phyloP scores from a whole-genome alignment of 2,113 vertebrate genomes.

The Candoia aspera region DNA sequence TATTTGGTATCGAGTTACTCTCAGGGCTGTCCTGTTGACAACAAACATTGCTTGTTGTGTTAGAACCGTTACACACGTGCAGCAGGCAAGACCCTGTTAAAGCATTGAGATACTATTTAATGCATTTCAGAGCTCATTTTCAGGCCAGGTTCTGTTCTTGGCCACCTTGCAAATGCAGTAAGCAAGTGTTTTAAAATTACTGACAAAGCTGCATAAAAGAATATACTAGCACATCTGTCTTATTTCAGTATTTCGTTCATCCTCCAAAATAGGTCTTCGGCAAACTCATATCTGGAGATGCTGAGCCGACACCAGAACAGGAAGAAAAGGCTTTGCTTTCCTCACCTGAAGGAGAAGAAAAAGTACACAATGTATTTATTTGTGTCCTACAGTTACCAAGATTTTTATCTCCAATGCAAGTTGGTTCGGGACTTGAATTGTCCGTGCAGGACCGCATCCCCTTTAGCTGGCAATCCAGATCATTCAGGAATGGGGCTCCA shows the following conservation, averaged over 20 bases:
- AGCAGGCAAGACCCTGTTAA: background rate
- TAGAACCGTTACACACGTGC: background rate
- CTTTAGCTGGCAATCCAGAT: background rate
- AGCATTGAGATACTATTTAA: background rate
- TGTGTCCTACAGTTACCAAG: conserved; percentile 71
- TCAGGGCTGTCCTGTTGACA: background rate
- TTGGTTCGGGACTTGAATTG: background rate
- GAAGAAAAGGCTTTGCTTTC: conserved; percentile 96
- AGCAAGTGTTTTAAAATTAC: background rate
- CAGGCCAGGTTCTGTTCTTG: background rate
- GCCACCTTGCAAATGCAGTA: background rate
- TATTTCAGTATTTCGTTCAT: background rate
- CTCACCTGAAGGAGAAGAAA: conserved; percentile 98
- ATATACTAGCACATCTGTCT: background rate
- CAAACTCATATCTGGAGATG: conserved; percentile 96
- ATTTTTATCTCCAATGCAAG: conserved; percentile 14
- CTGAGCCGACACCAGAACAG: conserved; percentile 97
- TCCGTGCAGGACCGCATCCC: background rate
- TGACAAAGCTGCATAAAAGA: background rate
- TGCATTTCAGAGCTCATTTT: background rate
- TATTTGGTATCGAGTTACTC: background rate
- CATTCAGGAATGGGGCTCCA: background rate
- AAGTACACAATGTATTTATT: conserved; percentile 91
- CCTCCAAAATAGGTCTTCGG: conserved; percentile 87
- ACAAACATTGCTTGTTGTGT: background rate